Evolutionary conservation across 2,113 vertebrate species (phyloP), one percentile per base, ranked within the genome.

Genomic region (Panurus biarmicus): DNA sequence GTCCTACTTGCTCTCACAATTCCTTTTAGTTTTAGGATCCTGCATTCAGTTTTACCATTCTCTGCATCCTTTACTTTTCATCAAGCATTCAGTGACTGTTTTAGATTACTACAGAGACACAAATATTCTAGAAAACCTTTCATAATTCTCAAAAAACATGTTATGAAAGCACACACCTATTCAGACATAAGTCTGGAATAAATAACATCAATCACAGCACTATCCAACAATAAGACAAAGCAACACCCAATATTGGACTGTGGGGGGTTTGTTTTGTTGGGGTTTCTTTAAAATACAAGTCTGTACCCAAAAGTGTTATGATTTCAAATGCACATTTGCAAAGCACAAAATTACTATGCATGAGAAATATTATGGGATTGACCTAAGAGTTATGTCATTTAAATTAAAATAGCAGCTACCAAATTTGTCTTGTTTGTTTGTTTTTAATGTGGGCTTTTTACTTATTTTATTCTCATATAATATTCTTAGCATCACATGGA

Each of bases 211-310:
- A 12, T 21, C 42, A 70, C n/a, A 88, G 12, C 22, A 23, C 5
- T n/a, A 64, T 25, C 14, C n/a, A 73, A 80, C 20, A 40, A 29
- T 13, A 64, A 45, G 8, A 38, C 9, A 47, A 90, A 73, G 4
- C 2, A 42, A 35, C 35, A 38, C 3, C 71, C 12, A 50, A 0
- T 60, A 56, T 9, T 64, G 9, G 10, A 74, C 20, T 26, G 14
- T 2, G 2, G 9, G 23, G 23, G 17, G 1, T 29, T 40, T 28
- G 6, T 40, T 48, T n/a, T 21, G 3, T 14, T 35, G 7, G 9
- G 14, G 28, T 42, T 64, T 66, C 51, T 67, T 67, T 31, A 54
- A 33, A 54, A 26, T 45, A 10, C 4, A 72, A 51, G 3, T 36
- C 14, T 69, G 5, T 2, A 47, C 22, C 5, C 7, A 38, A 50